These are phyloP conservation scores for Anolis apletophallus DNA, from an alignment of 2,797 vertebrate species.

Conservation along the genomic window DNA sequence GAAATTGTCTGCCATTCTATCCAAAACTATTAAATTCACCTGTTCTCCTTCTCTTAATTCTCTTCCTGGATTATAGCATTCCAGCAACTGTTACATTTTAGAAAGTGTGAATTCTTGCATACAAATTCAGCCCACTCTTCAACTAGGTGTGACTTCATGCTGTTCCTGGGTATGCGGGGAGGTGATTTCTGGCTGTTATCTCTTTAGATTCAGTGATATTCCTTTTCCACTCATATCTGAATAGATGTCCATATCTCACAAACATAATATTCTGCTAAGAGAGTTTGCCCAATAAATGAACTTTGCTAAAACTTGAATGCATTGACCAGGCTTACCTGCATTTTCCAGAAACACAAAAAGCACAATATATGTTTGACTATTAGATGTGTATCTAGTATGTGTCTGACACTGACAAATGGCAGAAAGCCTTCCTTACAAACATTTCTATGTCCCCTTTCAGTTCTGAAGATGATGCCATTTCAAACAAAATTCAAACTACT, in stretches of 20 bases:
- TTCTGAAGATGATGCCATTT: background rate
- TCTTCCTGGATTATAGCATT: background rate
- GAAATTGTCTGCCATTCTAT: background rate
- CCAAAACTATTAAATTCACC: background rate
- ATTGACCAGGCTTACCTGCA: background rate
- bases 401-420: background rate
- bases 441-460: background rate
- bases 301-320: background rate
- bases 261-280: background rate
- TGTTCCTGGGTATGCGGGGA: background rate
- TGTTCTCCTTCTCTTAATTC: no score
- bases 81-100: background rate
- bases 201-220: background rate
- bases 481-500: background rate
- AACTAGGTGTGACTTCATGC: background rate
- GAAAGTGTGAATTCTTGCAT: constrained; percentile 3
- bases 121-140: background rate
- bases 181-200: background rate
- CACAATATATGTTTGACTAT: background rate
- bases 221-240: background rate
- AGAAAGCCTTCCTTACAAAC: background rate
- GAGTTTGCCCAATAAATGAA: background rate
- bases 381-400: background rate
- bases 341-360: background rate
- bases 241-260: background rate